Conservation (phyloP, 1,140 invertebrate genomes). For the Lerema accius region DNA sequence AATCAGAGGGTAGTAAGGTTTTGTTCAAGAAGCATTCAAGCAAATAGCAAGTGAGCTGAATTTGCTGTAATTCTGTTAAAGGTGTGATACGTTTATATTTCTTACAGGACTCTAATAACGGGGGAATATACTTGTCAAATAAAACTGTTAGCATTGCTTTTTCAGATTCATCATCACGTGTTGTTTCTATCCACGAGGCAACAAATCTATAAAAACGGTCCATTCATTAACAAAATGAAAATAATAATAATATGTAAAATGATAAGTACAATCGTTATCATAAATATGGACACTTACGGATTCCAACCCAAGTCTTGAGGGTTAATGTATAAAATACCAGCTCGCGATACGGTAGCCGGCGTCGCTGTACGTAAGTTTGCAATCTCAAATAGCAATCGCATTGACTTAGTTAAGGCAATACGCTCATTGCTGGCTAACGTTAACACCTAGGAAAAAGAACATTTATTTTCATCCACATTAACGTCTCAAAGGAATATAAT, state of each 20-base stretch:
- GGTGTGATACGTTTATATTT: constrained; percentile 97
- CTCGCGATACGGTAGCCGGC: constrained; percentile 97
- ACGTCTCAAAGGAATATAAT: not conserved
- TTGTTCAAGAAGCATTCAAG: constrained; percentile 93
- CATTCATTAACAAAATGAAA: too few relatives aligned
- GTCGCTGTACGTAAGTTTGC: constrained; percentile 96
- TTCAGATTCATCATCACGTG: constrained; percentile 87
- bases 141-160: constrained; percentile 92
- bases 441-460: constrained; percentile 84
- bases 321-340: constrained; percentile 96
- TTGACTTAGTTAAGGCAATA: constrained; percentile 94
- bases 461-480: constrained; percentile 5
- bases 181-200: constrained; percentile 95
- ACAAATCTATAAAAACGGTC: constrained; percentile 85
- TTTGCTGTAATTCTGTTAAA: constrained; percentile 94
- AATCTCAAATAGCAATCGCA: constrained; percentile 97
- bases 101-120: constrained; percentile 90
- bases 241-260: constrained; percentile 31
- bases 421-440: constrained; percentile 97
- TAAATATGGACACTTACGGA: constrained; percentile 86
- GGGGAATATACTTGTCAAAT: constrained; percentile 98
- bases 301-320: constrained; percentile 98
- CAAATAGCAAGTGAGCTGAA: constrained; percentile 95
- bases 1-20: constrained; percentile 91
- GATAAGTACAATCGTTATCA: constrained; percentile 4